These are phyloP conservation scores for Cathartes aura DNA, from an alignment of 2,113 vertebrate genomes.

Conservation along the genomic window DNA sequence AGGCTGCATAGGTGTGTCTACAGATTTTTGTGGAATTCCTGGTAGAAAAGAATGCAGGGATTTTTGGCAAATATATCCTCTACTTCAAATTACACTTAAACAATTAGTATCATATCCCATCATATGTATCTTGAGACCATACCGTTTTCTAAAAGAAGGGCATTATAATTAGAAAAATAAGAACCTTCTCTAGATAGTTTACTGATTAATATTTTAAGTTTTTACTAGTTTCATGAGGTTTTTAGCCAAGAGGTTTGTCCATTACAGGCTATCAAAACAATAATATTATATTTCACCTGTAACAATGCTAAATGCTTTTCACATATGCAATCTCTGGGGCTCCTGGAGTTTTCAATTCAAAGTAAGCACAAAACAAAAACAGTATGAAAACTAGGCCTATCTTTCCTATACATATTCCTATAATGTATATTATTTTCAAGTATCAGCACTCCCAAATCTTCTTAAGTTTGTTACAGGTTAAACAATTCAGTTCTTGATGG, in stretches of 20 bases:
- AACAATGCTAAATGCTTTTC: not conserved
- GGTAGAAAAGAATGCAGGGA: not conserved
- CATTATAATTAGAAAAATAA: not conserved
- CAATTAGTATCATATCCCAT: not conserved
- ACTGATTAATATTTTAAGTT: not conserved
- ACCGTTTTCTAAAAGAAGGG: not conserved
- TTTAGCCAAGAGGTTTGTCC: not conserved
- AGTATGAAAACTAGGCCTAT: not conserved
- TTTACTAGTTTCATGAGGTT: not conserved
- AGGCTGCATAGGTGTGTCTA: not conserved
- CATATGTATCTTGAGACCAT: accelerated
- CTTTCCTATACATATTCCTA: not conserved
- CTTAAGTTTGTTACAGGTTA: not conserved
- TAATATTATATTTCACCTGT: not conserved
- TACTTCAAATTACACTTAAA: not conserved
- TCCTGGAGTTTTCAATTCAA: not conserved
- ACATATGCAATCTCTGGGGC: not conserved
- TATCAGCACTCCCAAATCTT: not conserved
- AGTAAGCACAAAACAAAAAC: not conserved
- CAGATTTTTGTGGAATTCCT: not conserved
- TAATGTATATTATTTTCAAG: not conserved
- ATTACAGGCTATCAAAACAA: not conserved
- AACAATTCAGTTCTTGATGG: not conserved
- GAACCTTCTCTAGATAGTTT: not conserved
- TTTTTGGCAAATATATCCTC: not conserved